Conservation (phyloP, 2,888 invertebrate species). For the Drosophila pseudotalamancana region DNA sequence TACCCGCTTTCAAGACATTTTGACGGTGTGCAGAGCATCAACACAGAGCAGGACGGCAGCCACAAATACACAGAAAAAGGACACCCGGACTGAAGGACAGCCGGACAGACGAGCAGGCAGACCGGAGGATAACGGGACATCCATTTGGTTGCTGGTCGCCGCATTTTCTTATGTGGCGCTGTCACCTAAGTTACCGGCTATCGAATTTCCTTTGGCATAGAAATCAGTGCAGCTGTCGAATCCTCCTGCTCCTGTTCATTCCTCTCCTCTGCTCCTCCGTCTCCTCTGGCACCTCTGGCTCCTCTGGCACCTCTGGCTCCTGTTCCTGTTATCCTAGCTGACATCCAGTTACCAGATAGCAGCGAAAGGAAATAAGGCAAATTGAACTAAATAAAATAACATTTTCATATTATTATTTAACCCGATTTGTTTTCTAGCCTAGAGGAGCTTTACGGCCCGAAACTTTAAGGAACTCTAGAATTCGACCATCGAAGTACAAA, state of each 20-base stretch:
- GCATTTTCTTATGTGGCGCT: constrained; percentile 22
- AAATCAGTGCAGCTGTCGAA: constrained; percentile 46
- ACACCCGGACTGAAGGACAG: neutral
- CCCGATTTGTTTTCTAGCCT: constrained; percentile 15
- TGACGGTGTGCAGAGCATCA: neutral
- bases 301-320: neutral
- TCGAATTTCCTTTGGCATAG: constrained; percentile 41
- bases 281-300: too few relatives aligned
- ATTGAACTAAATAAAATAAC: neutral
- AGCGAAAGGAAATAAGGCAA: neutral
- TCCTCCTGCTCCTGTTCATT: neutral
- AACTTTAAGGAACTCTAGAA: neutral
- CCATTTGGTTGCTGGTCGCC: constrained; percentile 5
- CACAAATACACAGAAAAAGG: constrained; percentile 6
- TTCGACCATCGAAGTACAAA: too few relatives aligned
- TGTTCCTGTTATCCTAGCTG: neutral
- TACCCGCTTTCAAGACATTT: neutral
- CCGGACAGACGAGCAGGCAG: neutral
- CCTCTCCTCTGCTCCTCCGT: too few relatives aligned
- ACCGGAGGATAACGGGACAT: neutral
- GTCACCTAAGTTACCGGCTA: constrained; percentile 37
- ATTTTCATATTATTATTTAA: constrained; percentile 18
- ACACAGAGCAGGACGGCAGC: constrained; percentile 4
- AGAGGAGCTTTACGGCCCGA: constrained; percentile 1
- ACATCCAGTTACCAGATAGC: constrained; percentile 7